Evolutionary conservation across 2,797 vertebrate species (phyloP).

Genomic region (Leuciscus waleckii): DNA sequence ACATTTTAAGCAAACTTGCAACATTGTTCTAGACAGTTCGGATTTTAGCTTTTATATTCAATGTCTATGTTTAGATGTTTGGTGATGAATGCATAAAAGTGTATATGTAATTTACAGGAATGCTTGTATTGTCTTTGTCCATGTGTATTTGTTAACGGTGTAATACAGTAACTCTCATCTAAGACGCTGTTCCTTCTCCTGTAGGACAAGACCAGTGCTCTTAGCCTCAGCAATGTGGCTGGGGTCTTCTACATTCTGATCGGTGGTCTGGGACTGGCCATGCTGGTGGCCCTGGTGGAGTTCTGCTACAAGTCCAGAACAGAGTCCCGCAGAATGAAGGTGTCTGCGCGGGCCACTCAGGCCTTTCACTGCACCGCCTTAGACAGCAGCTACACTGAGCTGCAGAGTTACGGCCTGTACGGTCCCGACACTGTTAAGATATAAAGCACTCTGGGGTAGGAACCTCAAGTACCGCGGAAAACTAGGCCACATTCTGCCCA

Average conservation of each 20-base stretch:
- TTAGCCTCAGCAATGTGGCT: conserved; percentile 98
- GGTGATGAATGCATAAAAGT: neutral
- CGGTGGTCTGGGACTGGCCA: conserved; percentile 96
- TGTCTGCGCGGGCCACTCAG: conserved; percentile 82
- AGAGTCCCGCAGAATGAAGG: conserved; percentile 99
- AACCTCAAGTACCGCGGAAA: conserved; percentile 66
- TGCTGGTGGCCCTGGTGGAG: conserved; percentile 99
- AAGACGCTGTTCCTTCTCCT: conserved; percentile 45
- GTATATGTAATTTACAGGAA: neutral
- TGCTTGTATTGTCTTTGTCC: conserved; percentile 24
- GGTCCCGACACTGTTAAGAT: conserved; percentile 84
- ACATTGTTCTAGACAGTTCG: neutral
- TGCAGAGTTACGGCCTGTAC: conserved; percentile 84
- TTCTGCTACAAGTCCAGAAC: conserved; percentile 99
- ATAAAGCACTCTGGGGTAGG: conserved; percentile 78
- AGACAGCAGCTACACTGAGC: conserved; percentile 82
- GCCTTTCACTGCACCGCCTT: conserved; percentile 86
- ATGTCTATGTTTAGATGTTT: conserved; percentile 11
- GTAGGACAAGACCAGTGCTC: conserved; percentile 97
- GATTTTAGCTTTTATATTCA: neutral
- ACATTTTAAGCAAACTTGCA: neutral
- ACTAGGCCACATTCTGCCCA: conserved; percentile 39
- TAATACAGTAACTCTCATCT: conserved; percentile 9
- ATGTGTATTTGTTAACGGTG: conserved; percentile 4
- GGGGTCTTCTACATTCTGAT: conserved; percentile 99